Evolutionary conservation across 2,888 invertebrate genomes (phyloP).

Genomic region (Pandemis heparana): DNA sequence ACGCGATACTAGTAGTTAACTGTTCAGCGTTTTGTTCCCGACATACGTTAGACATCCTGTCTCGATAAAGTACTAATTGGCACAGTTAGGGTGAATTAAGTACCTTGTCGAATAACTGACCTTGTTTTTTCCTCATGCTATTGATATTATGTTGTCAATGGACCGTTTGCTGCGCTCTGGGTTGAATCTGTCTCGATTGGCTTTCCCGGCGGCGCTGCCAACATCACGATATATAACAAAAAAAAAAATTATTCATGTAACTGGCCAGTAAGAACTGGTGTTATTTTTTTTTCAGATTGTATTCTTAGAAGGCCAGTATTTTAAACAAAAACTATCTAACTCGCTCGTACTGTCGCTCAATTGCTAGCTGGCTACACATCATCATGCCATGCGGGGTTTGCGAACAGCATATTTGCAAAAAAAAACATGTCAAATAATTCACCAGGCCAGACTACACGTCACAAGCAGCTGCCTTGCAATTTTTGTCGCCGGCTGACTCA

Average conservation of each 20-base stretch:
- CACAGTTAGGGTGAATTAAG: slow-evolving; percentile 11
- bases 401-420: not conserved
- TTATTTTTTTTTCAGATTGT: too few relatives aligned
- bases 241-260: too few relatives aligned
- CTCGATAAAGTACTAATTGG: slow-evolving; percentile 35
- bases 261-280: too few relatives aligned
- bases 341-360: not conserved
- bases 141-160: not conserved
- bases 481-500: slow-evolving; percentile 42
- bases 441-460: slow-evolving; percentile 11
- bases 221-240: too few relatives aligned
- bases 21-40: not conserved
- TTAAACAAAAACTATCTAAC: too few relatives aligned
- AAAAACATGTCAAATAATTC: slow-evolving; percentile 19
- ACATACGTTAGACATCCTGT: slow-evolving; percentile 32
- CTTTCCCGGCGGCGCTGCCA: not conserved
- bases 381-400: not conserved
- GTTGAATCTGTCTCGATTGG: not conserved
- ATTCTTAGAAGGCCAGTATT: too few relatives aligned
- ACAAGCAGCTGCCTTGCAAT: slow-evolving; percentile 40
- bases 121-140: not conserved
- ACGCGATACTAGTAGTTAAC: not conserved
- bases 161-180: not conserved
- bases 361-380: not conserved
- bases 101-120: not conserved